Evolutionary conservation across 2,888 invertebrate species (phyloP), one percentile per base, ranked within the genome.

Genomic region (Branchellion lobata): DNA sequence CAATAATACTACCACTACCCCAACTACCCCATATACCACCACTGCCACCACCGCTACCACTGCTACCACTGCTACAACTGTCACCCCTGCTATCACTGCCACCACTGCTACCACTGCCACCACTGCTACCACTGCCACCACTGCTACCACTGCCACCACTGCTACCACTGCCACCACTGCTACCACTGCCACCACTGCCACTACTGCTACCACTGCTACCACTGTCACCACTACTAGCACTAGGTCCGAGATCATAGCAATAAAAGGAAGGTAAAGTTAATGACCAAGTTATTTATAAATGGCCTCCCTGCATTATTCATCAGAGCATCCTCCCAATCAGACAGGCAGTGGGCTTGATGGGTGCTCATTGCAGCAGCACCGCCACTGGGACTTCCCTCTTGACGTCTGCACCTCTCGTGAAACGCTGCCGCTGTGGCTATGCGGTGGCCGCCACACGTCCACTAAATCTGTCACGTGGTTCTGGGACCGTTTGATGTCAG

Each of bases 71-170:
- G 27, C 72, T 72, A 72, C 36, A 11, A 72, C 72, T 72, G 27
- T n/a, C 27, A 72, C 72, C 27, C 5, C 72, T 72, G n/a, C 34
- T 72, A 72, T 29, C 27, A 72, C 72, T 72, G 27, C 72, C 27
- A 72, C 72, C 27, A 72, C 72, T 72, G 27, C 72, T 72, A 72
- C 72, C 27, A 72, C 72, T 72, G 27, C 72, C 27, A 72, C 72
- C 27, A 72, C 72, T 72, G 27, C 72, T 72, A 72, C 72, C 27
- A 72, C 72, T 72, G 27, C 72, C 27, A 72, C 72, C 27, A 72
- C 72, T 72, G 14, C 72, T 72, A 72, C 72, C 27, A 72, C 65
- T 65, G 21, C 29, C 8, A 65, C 29, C n/a, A 29, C 65, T 65
- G 21, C 65, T 29, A 65, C 29, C n/a, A 65, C 65, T 65, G 21